Evolutionary conservation across 2,113 vertebrate species (phyloP), one percentile per base, ranked within the genome.

Genomic region (Cryptotis parvus): DNA sequence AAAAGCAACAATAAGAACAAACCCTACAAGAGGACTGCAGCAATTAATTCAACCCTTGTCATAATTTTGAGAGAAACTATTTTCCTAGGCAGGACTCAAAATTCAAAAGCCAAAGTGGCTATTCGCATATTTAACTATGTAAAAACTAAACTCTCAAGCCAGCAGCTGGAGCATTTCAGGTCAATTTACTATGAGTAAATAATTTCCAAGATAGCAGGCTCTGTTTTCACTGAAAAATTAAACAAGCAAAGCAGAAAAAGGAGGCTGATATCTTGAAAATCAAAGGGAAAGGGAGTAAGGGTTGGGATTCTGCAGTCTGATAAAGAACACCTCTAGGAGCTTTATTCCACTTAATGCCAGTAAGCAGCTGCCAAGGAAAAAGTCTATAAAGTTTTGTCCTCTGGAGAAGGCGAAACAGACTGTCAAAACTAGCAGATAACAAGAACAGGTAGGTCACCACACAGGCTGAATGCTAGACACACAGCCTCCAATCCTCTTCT

Each of bases 141-240:
- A 90, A 92, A 95, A 84, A 77, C 63, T 84, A 74, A 93, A 84
- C 73, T 63, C 35, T 39, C 65, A 82, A 88, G 37, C 39, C 39
- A 82, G 75, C 33, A 91, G 24, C 20, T n/a, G 27, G 29, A 41
- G 10, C 39, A 63, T 79, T 49, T 78, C 68, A 87, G 87, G 76
- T 35, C 33, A 86, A 84, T 76, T 61, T 80, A 74, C 18, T 39
- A 43, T 80, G 9, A 8, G 66, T 58, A 58, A 58, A 58, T 58
- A 58, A 58, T 58, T 58, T 18, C 55, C 55, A 58, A 58, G 14
- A 58, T 22, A 58, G 2, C 55, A 58, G 18, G 55, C 18, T 15
- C 55, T 58, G 55, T 22, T 58, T 58, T 58, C 6, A 22, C 55
- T 58, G 20, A 58, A 81, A 84, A 82, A 9, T 9, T 26, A 33